Base-by-base conservation (phyloP, 2,888 invertebrate species). In the Nysson spinosus region DNA sequence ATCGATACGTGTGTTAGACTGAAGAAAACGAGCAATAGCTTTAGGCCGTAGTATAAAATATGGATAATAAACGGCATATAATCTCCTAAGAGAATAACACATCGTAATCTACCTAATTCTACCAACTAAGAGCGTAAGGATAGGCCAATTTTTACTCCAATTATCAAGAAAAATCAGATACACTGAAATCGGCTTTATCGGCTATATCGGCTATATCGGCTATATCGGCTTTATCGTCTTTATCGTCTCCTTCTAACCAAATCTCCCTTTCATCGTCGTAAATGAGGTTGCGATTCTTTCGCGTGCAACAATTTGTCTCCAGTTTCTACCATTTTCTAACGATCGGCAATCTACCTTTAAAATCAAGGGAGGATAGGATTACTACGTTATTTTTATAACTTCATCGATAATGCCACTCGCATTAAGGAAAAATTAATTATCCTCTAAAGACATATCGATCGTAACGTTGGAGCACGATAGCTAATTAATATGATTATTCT, bases 21-120 rank as follows among this genome's bases (percentile, higher is more conserved):
- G 77, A 76, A 63, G 55, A 65, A 71, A 69, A 57, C 56, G 66
- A 76, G 76, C 77, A 76, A 76, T 76, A 76, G 77, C 42, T 49
- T 66, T 75, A 75, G 76, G 57, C 32, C 32, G 35, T 70, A 70
- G 73, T 43, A 28, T 49, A 24, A 30, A 20, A 20, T 54, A 39
- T 52, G 16, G 24, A 56, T 47, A 56, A 12, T 35, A 49, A 55
- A 39, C 37, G 54, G 47, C 50, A 44, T 17, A 26, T 58, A 66
- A 46, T 17, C 30, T 22, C 44, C 22, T 51, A 42, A 47, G 24
- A 26, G 32, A 39, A 44, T 7, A 37, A 47, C 14, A 22, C 19
- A 37, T 35, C 40, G 44, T 35, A 35, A 22, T 34, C 22, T 43
- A 49, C 39, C 19, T 16, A 32, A 37, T 37, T 32, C 26, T 14